Evolutionary conservation across 2,797 vertebrate genomes (phyloP).

Genomic region (Tokudaia muenninki): DNA sequence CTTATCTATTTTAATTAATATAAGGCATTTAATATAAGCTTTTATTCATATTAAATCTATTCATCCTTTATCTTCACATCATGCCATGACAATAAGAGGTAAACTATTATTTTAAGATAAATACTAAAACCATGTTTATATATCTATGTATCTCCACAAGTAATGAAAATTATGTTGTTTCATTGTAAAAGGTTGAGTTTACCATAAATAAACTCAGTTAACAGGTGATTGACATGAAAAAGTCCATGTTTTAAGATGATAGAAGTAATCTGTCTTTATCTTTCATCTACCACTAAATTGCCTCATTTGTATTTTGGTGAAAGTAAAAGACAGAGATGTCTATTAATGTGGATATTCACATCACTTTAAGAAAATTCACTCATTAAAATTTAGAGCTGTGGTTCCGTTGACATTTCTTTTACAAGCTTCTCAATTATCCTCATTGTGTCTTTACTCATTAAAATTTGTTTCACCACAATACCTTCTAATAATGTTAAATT

Average conservation of each 20-base stretch:
- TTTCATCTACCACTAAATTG: background rate
- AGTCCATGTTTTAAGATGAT: background rate
- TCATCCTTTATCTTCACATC: background rate
- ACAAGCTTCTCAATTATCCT: constrained; percentile 36
- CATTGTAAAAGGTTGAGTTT: background rate
- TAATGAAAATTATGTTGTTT: background rate
- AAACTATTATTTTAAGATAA: background rate
- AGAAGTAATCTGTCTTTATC: background rate
- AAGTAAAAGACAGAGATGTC: background rate
- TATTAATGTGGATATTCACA: background rate
- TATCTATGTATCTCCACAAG: background rate
- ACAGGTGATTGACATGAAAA: background rate
- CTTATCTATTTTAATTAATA: constrained; percentile 39
- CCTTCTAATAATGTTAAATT: constrained; percentile 27
- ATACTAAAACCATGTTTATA: background rate
- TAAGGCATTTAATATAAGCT: background rate
- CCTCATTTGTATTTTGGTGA: constrained; percentile 2
- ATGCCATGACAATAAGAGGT: background rate
- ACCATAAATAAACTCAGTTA: background rate
- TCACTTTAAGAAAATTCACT: constrained; percentile 7
- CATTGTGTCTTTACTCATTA: constrained; percentile 23
- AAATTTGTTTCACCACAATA: background rate
- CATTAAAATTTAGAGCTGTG: background rate
- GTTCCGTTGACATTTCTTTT: constrained; percentile 14
- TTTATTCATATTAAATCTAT: background rate